Base-by-base conservation (phyloP, 2,888 invertebrate species). In the Nemotelus nigrinus region DNA sequence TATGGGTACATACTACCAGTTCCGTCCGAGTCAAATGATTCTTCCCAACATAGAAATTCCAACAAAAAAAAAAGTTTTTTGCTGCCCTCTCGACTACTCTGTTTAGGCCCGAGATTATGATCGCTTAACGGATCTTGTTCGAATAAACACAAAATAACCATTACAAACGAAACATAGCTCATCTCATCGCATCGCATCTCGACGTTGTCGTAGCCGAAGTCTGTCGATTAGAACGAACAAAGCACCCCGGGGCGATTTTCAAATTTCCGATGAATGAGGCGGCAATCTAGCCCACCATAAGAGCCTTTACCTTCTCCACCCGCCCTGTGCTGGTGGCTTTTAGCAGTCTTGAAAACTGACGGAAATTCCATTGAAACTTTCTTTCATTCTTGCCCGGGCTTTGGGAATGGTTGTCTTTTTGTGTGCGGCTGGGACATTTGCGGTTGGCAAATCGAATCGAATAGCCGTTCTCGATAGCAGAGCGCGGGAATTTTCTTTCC, bases 181-280 rank as follows among this genome's bases (percentile, higher is more conserved):
- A 25, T 25, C 25, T 25, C 25, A 25, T 25, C 25, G 25, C 25
- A 25, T 25, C 25, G 25, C 25, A 25, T 25, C 25, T 25, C 25
- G 25, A 25, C 25, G 25, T 25, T 25, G 25, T 25, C 25, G 25
- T 1, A 25, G 25, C 41, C 39, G 41, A 41, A 60, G 60, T 25
- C 47, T 43, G 41, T 4, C 67, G 7, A 67, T 50, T 2, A 41
- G 65, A 44, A 65, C 25, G 50, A 48, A 50, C 70, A 41, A 43
- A 63, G 43, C 63, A 68, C 70, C 53, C 70, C 55, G 43, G 70
- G 55, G 70, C 70, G 53, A 70, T 70, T 70, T 70, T 70, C 41
- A 55, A 70, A 70, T 70, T 70, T 55, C 55, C 70, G 41, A 44
- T 70, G 70, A 70, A 70, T 70, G 70, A 70, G 70, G 53, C 70